Conservation (phyloP, 2,113 vertebrate species). For the Larimichthys crocea region DNA sequence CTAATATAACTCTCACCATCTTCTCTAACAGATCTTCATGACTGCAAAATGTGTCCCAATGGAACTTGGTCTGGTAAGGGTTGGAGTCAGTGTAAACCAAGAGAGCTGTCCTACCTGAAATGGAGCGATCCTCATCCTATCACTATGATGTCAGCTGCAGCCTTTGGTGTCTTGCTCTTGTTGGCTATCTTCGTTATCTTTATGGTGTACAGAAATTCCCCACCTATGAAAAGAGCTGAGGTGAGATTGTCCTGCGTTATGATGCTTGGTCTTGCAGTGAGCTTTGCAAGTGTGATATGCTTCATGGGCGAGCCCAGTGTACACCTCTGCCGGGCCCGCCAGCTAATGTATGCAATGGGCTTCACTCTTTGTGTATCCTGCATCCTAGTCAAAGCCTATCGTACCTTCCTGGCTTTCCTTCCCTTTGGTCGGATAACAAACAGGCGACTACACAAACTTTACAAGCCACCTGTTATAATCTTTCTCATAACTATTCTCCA, state of each 20-base stretch:
- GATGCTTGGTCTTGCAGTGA: constrained; percentile 70
- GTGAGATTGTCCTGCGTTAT: constrained; percentile 71
- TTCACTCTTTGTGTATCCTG: constrained; percentile 82
- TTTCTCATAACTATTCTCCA: constrained; percentile 56
- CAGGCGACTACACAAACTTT: constrained; percentile 43
- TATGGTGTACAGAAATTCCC: constrained; percentile 49
- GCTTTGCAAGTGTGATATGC: constrained; percentile 71
- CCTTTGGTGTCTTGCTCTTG: constrained; percentile 67
- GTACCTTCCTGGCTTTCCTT: constrained; percentile 71
- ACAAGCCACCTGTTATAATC: constrained; percentile 67
- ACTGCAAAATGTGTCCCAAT: constrained; percentile 66
- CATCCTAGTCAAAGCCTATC: constrained; percentile 74
- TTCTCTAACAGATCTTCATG: constrained; percentile 62
- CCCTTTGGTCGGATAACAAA: constrained; percentile 48
- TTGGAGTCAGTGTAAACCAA: constrained; percentile 37
- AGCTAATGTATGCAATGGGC: constrained; percentile 77
- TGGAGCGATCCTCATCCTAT: constrained; percentile 73
- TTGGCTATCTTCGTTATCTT: constrained; percentile 58
- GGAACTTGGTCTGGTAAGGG: constrained; percentile 64
- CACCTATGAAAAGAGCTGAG: constrained; percentile 69
- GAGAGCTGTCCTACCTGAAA: constrained; percentile 53
- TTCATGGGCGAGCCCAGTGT: constrained; percentile 74
- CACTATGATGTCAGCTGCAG: constrained; percentile 54
- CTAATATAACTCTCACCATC: not conserved
- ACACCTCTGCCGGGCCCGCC: constrained; percentile 73